Evolutionary conservation across 2,797 vertebrate genomes (phyloP).

Genomic region (Cossypha polioptera): DNA sequence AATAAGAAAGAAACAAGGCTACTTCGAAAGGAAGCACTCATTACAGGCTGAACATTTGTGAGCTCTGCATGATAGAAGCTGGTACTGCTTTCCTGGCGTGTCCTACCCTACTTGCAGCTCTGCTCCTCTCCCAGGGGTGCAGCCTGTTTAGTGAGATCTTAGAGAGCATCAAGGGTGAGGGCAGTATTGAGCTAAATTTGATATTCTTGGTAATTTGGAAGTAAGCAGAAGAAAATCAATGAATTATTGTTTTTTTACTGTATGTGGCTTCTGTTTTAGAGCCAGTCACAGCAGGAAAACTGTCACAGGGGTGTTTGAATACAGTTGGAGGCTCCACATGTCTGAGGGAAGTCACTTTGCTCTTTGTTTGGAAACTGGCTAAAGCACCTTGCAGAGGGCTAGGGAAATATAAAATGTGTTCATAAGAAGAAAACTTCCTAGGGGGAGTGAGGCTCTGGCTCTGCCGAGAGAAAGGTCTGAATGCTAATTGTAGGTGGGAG

Average conservation of each 20-base stretch:
- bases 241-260: background rate
- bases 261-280: conserved; percentile 3
- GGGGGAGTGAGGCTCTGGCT: conserved; percentile 19
- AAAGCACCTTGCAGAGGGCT: conserved; percentile 41
- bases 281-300: background rate
- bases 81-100: background rate
- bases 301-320: background rate
- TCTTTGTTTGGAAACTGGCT: conserved; percentile 56
- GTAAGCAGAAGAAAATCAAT: background rate
- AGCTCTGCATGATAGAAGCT: background rate
- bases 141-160: background rate
- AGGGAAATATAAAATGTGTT: conserved; percentile 47
- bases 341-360: conserved; percentile 45
- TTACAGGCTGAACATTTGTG: background rate
- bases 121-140: background rate
- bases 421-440: conserved; percentile 44
- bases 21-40: background rate
- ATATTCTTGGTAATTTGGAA: background rate
- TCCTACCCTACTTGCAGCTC: background rate
- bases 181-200: conserved; percentile 11
- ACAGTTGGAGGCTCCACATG: background rate
- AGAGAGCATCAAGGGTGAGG: background rate
- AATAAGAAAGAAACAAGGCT: background rate
- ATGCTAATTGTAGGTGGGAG: conserved; percentile 61
- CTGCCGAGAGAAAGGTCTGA: background rate